phyloP scores from a whole-genome alignment of 2,888 invertebrate species.

The Dicycla oo region DNA sequence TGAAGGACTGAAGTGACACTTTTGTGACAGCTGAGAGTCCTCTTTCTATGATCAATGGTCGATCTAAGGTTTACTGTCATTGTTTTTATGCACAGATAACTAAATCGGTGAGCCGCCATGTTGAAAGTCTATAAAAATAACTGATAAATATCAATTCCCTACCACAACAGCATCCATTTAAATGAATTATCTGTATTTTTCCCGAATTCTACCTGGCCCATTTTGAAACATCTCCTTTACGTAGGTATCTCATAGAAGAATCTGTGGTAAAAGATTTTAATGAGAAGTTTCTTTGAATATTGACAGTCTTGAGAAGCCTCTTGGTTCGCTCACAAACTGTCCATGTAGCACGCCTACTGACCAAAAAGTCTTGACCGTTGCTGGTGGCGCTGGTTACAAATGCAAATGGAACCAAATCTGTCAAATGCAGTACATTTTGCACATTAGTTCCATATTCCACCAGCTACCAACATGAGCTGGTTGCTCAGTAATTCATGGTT shows the following conservation, averaged over 20 bases:
- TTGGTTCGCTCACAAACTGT: background rate
- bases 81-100: too few relatives aligned
- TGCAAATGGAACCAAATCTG: background rate
- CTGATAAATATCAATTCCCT: too few relatives aligned
- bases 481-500: constrained; percentile 42
- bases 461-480: constrained; percentile 19
- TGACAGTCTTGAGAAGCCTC: background rate
- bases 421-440: background rate
- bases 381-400: constrained; percentile 1
- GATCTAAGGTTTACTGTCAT: too few relatives aligned
- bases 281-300: constrained; percentile 3
- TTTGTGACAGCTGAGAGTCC: too few relatives aligned
- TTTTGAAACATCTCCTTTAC: too few relatives aligned
- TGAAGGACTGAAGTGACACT: too few relatives aligned
- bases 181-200: too few relatives aligned
- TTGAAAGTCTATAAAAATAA: too few relatives aligned
- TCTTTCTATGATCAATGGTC: too few relatives aligned
- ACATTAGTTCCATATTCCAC: background rate
- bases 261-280: background rate
- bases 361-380: constrained; percentile 9
- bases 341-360: background rate
- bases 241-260: constrained; percentile 10
- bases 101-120: too few relatives aligned
- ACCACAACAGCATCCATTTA: too few relatives aligned
- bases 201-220: too few relatives aligned